Evolutionary conservation across 1,140 invertebrate species (phyloP), one percentile per base, ranked within the genome.

Genomic region (Apis dorsata): DNA sequence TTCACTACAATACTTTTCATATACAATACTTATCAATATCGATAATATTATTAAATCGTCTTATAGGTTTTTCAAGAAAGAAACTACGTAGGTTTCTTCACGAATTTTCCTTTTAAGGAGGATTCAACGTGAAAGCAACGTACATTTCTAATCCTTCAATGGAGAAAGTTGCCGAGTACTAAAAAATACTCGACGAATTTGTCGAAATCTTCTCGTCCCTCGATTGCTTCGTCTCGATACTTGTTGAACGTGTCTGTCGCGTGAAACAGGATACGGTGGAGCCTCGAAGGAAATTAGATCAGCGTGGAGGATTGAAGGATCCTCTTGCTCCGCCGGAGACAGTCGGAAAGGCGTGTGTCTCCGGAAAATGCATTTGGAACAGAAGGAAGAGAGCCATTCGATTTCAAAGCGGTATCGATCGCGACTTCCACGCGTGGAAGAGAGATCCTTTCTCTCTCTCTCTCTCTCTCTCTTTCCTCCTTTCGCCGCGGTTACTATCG

Each of bases 271-370:
- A 76, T 66, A 57, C 60, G 60, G 66, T 66, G 55, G 57, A 85
- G 62, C 77, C 78, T 12, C 24, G 55, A 44, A 84, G 86, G 83
- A 88, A 88, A 79, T 88, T 88, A 87, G 71, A 88, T 87, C 71
- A 85, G 71, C 69, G 59, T n/a, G 75, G 65, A 59, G 68, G 74
- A 76, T 59, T 65, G 78, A 75, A 77, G 60, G 62, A 51, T 55
- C 51, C 62, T 73, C 44, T 12, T 19, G 55, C 57, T 17, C 44
- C 69, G 55, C 12, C 28, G 59, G 81, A 79, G 66, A 87, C 73
- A 84, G 81, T 81, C 65, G 57, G 69, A 88, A 81, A 84, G 70
- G 55, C 78, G 24, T 57, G 57, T 51, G 72, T 49, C 44, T 34
- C 60, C 72, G 75, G 73, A 73, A 66, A 85, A 63, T 85, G 63